phyloP scores from a whole-genome alignment of 2,113 vertebrate genomes.

The Archilochus colubris region DNA sequence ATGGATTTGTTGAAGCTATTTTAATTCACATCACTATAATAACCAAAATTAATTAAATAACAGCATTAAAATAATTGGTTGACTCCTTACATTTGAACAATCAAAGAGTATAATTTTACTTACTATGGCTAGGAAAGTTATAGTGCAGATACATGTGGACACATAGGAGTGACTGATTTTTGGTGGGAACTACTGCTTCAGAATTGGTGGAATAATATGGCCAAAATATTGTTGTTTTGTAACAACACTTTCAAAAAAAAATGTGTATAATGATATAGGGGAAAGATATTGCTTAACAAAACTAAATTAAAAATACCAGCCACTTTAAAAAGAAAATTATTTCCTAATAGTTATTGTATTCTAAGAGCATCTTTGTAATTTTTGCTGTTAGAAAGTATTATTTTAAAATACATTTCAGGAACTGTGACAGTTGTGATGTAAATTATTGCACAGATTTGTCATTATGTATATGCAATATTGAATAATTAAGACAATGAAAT shows the following conservation, averaged over 20 bases:
- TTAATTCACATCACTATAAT: background rate
- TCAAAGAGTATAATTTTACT: background rate
- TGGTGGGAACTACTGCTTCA: background rate
- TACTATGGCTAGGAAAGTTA: background rate
- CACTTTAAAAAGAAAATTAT: conserved; percentile 25
- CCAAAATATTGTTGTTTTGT: conserved; percentile 11
- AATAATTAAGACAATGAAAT: conserved; percentile 13
- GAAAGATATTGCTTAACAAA: conserved; percentile 14
- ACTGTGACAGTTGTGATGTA: background rate
- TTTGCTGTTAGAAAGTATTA: conserved; percentile 41
- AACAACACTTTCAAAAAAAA: background rate
- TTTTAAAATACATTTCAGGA: conserved; percentile 31
- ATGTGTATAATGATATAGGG: background rate
- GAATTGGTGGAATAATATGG: background rate
- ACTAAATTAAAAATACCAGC: conserved; percentile 12
- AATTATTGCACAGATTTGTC: conserved; percentile 16
- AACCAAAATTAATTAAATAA: background rate
- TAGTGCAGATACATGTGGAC: background rate
- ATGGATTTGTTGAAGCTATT: background rate
- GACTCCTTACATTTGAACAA: background rate
- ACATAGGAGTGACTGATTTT: background rate
- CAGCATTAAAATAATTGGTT: background rate
- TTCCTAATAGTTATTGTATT: background rate
- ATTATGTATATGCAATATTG: background rate
- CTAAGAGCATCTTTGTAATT: conserved; percentile 10